Percentiles rank a stretch among this genome's conserved stretches.
Evolutionary conservation across 1,140 invertebrate species (phyloP).

Genomic region (Leptinotarsa texana): DNA sequence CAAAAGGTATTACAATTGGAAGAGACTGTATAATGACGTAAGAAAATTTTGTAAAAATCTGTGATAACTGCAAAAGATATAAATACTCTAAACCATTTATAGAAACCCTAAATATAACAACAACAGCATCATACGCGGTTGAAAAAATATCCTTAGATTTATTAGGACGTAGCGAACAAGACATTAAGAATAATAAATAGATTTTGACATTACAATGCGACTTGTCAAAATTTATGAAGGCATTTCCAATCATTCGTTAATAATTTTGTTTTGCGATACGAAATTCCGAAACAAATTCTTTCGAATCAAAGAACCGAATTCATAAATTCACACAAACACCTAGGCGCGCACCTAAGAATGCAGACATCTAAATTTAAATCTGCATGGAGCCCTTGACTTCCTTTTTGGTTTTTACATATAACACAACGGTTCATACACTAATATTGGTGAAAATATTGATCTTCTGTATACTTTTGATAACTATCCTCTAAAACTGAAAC

Average conservation of each 20-base stretch:
- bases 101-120: constrained; percentile 31
- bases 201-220: too few species aligned
- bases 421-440: constrained; percentile 22
- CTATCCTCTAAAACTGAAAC: too few species aligned
- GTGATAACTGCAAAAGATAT: constrained; percentile 35
- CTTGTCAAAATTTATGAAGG: too few species aligned
- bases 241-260: background rate
- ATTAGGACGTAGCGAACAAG: constrained; percentile 34
- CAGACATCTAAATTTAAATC: too few species aligned
- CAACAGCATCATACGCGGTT: constrained; percentile 33
- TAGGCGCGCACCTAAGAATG: too few species aligned
- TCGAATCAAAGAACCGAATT: constrained; percentile 38
- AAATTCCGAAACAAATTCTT: constrained; percentile 36
- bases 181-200: constrained; percentile 11
- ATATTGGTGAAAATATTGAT: too few species aligned
- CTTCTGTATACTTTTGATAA: too few species aligned
- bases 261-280: constrained; percentile 39
- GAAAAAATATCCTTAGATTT: constrained; percentile 38
- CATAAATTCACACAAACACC: background rate
- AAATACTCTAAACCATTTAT: constrained; percentile 31
- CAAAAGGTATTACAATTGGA: constrained; percentile 38
- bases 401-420: constrained; percentile 34
- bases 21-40: constrained; percentile 13
- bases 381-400: background rate
- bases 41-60: constrained; percentile 30